Evolutionary conservation across 2,797 vertebrate species (phyloP).

Genomic region (Sebastes oblongus): DNA sequence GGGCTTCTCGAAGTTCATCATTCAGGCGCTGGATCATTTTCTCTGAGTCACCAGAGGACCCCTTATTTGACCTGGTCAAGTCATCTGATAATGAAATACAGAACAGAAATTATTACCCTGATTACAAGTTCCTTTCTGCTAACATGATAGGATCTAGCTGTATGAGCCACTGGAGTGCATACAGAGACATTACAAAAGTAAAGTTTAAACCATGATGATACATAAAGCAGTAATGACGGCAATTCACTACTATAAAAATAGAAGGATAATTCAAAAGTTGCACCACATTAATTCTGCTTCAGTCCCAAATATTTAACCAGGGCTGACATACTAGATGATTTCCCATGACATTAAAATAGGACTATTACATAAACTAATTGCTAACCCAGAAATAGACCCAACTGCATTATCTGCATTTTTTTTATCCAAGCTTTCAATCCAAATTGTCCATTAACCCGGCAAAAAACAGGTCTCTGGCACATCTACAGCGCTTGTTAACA

Average conservation of each 20-base stretch:
- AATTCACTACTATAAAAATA: conserved; percentile 32
- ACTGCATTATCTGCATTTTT: conserved; percentile 42
- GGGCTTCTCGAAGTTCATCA: conserved; percentile 90
- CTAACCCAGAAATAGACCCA: conserved; percentile 77
- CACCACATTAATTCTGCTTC: conserved; percentile 35
- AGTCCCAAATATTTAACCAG: conserved; percentile 73
- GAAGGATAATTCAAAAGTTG: conserved; percentile 16
- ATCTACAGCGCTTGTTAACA: conserved; percentile 18
- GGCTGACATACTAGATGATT: conserved; percentile 73
- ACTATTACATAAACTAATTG: conserved; percentile 83
- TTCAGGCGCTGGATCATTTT: conserved; percentile 92
- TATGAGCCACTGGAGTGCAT: neutral
- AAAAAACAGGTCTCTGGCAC: neutral
- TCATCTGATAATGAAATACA: conserved; percentile 83
- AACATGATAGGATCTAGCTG: neutral
- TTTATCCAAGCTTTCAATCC: conserved; percentile 54
- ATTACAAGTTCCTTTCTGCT: neutral
- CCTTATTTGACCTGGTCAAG: conserved; percentile 87
- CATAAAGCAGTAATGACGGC: neutral
- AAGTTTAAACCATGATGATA: neutral
- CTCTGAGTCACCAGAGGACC: conserved; percentile 87
- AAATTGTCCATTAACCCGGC: conserved; percentile 35
- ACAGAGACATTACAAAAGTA: neutral
- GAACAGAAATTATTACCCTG: neutral
- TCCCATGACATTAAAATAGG: conserved; percentile 78